Evolutionary conservation across 2,888 invertebrate species (phyloP).

Genomic region (Euplagia quadripunctaria): DNA sequence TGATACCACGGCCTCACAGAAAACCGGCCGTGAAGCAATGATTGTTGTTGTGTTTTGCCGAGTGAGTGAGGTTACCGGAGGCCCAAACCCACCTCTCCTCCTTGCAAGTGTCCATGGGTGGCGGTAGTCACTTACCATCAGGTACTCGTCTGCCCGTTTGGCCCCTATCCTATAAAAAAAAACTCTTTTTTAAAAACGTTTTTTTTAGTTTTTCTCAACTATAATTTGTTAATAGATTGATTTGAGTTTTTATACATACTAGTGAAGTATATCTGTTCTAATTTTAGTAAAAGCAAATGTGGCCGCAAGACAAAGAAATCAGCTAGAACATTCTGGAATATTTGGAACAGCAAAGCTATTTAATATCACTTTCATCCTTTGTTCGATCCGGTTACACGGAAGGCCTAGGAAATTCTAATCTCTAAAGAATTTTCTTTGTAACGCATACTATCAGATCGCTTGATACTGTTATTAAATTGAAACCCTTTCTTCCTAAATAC

Average conservation of each 20-base stretch:
- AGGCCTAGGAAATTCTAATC: conserved; percentile 42
- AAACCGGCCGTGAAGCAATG: too few species aligned
- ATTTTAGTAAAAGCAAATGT: background rate
- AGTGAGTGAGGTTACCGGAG: too few species aligned
- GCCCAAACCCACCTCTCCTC: too few species aligned
- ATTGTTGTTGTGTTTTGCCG: too few species aligned
- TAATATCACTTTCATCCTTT: conserved; percentile 24
- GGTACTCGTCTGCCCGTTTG: too few species aligned
- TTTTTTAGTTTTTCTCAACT: too few species aligned
- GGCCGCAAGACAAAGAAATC: background rate
- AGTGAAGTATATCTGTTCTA: background rate
- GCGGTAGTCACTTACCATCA: too few species aligned
- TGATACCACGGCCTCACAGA: too few species aligned
- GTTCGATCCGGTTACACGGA: conserved; percentile 10
- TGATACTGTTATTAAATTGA: background rate
- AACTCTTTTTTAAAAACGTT: too few species aligned
- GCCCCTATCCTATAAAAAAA: too few species aligned
- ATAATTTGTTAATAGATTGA: background rate
- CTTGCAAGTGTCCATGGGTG: too few species aligned
- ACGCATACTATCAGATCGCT: conserved; percentile 4
- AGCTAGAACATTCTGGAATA: background rate
- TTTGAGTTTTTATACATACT: background rate
- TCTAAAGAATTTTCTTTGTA: conserved; percentile 38
- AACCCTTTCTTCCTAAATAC: background rate
- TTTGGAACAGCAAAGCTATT: conserved; percentile 22